Evolutionary conservation across 1,140 invertebrate genomes (phyloP), one percentile per base, ranked within the genome.

Genomic region (Bathynomus jamesi): DNA sequence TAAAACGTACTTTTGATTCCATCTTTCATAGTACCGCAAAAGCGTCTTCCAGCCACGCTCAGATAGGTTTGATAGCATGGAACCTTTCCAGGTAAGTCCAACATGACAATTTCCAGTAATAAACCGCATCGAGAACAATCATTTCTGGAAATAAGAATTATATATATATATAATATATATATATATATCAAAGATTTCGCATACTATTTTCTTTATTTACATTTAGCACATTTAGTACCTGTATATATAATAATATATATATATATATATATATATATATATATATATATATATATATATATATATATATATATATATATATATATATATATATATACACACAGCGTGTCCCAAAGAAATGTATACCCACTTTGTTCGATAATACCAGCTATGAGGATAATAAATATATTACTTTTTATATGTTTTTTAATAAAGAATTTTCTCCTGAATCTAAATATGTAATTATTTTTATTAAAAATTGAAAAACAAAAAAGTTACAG

Each of bases 101-200:
- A 53, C 40, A 53, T 53, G 21, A 17, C 40, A 17, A 53, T 53
- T 3, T 53, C 21, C 40, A 53, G 40, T 53, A 53, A 53, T 21
- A 53, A 21, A 11, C 40, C 40, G 40, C 40, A 53, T 3, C 40
- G 40, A 21, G 2, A 3, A 3, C 2, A 3, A 53, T 53, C 40
- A 3, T 53, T 53, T 21, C 40, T 40, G 32, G 13, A 53, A 17
- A 53, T 53, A 17, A 53, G 13, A 53, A 17, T 17, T 53, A 53
- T 53, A 53, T 53, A 53, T 53, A 53, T 53, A 53, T 53, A 53
- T 53, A 53, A 53, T 53, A 53, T 53, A 53, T 53, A 53, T 53
- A 53, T 53, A 53, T 53, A 53, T 53, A 53, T 2, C 2, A 21
- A 17, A 53, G 13, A 53, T 2, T 17, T 53, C 13, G 13, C 13